Evolutionary conservation across 2,797 vertebrate species (phyloP).

Genomic region (Gadopsis bispinosus): DNA sequence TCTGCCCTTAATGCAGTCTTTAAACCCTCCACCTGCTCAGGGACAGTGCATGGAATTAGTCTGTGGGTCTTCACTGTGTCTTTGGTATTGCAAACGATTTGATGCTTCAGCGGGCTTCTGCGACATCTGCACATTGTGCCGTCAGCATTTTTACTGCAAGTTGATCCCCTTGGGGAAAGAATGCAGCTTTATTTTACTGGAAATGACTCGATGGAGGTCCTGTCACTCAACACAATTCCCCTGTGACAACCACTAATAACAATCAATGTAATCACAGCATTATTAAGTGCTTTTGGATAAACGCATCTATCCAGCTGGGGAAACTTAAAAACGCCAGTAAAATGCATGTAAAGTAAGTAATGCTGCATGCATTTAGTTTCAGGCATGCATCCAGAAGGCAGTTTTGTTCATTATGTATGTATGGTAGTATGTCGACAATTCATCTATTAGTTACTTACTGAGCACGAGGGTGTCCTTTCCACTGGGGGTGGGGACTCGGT

Average conservation of each 20-base stretch:
- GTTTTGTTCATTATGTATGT: background rate
- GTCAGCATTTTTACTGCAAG: conserved; percentile 2
- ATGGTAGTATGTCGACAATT: no score
- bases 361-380: no score
- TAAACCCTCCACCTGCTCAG: conserved; percentile 24
- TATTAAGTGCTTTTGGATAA: conserved; percentile 2
- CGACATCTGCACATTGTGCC: background rate
- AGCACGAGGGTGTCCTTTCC: background rate
- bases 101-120: conserved; percentile 5
- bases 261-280: background rate
- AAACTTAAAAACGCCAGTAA: background rate
- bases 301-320: background rate
- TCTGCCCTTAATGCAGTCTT: conserved; percentile 17
- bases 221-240: background rate
- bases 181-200: conserved; percentile 18
- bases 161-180: conserved; percentile 28
- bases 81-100: conserved; percentile 16
- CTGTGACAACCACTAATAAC: background rate
- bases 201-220: conserved; percentile 16
- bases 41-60: background rate
- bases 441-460: background rate
- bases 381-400: background rate
- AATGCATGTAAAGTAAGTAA: background rate
- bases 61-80: background rate
- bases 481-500: no score